These are phyloP conservation scores for Erpornis zantholeuca DNA, from an alignment of 2,113 vertebrate genomes.

Conservation along the genomic window DNA sequence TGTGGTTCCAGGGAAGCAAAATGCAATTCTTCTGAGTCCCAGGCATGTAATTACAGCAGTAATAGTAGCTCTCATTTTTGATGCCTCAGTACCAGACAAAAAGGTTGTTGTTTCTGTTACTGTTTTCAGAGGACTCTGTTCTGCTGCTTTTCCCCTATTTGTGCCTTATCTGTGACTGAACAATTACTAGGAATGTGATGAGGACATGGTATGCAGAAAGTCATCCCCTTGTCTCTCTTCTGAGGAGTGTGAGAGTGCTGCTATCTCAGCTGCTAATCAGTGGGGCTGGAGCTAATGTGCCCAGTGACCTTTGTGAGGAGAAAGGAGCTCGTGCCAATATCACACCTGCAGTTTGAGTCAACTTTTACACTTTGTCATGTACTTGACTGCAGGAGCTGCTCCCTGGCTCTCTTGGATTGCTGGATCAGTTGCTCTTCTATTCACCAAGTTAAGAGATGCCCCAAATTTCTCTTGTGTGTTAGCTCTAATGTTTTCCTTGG, in stretches of 20 bases:
- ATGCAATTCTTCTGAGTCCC: neutral
- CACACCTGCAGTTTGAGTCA: neutral
- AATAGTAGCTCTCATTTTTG: conserved; percentile 21
- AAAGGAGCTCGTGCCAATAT: neutral
- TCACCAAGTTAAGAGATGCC: neutral
- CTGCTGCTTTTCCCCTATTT: neutral
- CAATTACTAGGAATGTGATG: conserved; percentile 2
- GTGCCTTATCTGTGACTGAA: neutral
- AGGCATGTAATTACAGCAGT: neutral
- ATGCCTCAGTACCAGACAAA: neutral
- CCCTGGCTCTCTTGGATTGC: neutral
- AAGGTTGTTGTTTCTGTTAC: neutral
- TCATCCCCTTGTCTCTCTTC: neutral
- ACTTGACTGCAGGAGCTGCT: neutral
- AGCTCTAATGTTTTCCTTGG: neutral
- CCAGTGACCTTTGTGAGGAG: neutral
- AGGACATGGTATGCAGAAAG: neutral
- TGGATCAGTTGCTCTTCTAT: neutral
- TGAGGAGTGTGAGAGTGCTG: neutral
- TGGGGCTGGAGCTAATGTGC: neutral
- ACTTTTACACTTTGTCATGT: neutral
- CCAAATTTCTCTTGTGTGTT: neutral
- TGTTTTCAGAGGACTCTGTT: neutral
- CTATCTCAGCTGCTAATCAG: conserved; percentile 1
- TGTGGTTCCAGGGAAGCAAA: neutral